A percentile compares a stretch with the other conserved stretches of the same genome.
These are phyloP conservation scores for Sebastes hopkinsi DNA, from an alignment of 2,797 vertebrate genomes.

Conservation along the genomic window DNA sequence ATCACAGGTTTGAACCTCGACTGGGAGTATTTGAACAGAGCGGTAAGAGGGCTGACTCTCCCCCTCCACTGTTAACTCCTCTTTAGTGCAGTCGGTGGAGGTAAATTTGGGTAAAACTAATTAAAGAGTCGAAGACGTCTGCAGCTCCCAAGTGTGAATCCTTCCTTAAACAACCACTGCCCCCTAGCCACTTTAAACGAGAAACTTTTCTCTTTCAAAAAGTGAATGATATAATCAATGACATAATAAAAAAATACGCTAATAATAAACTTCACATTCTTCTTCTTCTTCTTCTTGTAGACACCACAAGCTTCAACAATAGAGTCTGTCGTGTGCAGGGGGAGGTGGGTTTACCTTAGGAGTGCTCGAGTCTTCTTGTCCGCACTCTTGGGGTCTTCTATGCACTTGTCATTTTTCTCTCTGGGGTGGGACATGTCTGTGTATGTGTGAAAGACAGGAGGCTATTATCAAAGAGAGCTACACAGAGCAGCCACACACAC, in stretches of 20 bases:
- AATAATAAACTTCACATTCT: not conserved
- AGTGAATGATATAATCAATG: not conserved
- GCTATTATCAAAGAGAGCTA: constrained; percentile 81
- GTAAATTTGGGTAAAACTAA: constrained; percentile 24
- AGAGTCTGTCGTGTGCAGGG: not conserved
- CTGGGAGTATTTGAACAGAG: constrained; percentile 11
- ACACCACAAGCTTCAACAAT: not conserved
- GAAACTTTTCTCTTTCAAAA: not conserved
- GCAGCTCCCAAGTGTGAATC: constrained; percentile 28
- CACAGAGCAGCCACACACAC: constrained; percentile 62
- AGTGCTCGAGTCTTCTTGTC: constrained; percentile 92
- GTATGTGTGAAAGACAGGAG: constrained; percentile 72
- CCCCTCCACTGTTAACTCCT: not conserved
- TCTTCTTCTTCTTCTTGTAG: not conserved
- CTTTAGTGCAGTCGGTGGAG: not conserved
- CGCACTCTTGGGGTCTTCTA: constrained; percentile 90
- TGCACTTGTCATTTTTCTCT: constrained; percentile 90
- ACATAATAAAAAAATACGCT: not conserved
- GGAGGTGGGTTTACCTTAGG: constrained; percentile 83
- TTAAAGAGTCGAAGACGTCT: constrained; percentile 13
- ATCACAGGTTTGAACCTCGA: constrained; percentile 46
- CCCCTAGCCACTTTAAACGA: not conserved
- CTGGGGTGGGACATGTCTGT: constrained; percentile 89
- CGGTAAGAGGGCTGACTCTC: constrained; percentile 5
- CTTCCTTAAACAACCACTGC: constrained; percentile 2